A percentile compares a stretch with the other conserved stretches of the same genome.
Evolutionary conservation across 2,797 vertebrate genomes (phyloP).

Genomic region (Bradypus variegatus): DNA sequence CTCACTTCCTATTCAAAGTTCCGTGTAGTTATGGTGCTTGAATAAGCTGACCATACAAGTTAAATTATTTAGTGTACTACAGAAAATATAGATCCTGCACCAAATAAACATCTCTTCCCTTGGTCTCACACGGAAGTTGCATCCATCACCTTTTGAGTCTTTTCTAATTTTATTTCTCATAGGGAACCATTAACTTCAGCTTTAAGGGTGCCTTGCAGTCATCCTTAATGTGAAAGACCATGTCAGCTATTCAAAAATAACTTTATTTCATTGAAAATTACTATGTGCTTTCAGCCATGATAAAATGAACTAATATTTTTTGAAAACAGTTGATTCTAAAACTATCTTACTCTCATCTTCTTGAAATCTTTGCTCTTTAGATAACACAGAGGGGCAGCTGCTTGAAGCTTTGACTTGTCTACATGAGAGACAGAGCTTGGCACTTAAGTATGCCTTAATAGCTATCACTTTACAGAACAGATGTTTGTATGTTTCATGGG

Average conservation of each 20-base stretch:
- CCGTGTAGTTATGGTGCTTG: no score
- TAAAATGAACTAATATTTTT: conserved; percentile 43
- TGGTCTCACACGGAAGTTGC: neutral
- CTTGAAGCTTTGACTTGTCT: conserved; percentile 48
- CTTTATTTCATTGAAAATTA: conserved; percentile 43
- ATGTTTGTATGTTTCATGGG: conserved; percentile 64
- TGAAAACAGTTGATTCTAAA: conserved; percentile 29
- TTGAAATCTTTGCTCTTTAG: conserved; percentile 52
- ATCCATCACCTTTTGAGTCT: conserved; percentile 20
- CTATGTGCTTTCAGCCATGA: conserved; percentile 28
- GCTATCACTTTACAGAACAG: conserved; percentile 60
- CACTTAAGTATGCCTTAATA: conserved; percentile 58
- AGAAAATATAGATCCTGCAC: no score
- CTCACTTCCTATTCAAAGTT: no score
- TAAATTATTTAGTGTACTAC: no score
- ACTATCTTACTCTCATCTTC: conserved; percentile 44
- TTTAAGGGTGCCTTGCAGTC: neutral
- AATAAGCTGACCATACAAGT: no score
- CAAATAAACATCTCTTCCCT: no score
- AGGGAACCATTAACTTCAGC: conserved; percentile 29
- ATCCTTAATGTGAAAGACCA: conserved; percentile 32
- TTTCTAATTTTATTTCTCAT: conserved; percentile 49
- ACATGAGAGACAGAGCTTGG: conserved; percentile 44
- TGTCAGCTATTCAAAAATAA: conserved; percentile 39
- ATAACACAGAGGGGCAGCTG: conserved; percentile 42